Conservation (phyloP, 2,888 invertebrate genomes). For the Drosophila helvetica region DNA sequence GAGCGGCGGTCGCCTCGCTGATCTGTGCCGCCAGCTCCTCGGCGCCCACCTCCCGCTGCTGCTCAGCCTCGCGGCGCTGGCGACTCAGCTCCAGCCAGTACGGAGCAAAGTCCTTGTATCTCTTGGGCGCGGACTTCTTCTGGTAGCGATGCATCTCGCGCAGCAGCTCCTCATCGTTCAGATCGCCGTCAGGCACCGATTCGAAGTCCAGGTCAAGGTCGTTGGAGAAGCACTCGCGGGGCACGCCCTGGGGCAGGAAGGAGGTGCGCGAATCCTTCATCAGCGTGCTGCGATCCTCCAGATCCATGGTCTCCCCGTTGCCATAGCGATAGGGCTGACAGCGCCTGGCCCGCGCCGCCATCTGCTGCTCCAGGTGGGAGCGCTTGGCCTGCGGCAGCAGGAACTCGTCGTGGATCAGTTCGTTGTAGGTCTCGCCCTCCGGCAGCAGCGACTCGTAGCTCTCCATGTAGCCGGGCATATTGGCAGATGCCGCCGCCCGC, state of each 20-base stretch:
- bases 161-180: conserved; percentile 5
- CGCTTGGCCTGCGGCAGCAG: conserved; percentile 48
- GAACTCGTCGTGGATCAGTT: conserved; percentile 64
- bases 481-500: conserved; percentile 22
- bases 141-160: conserved; percentile 18
- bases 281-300: conserved; percentile 86
- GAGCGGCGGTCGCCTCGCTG: conserved; percentile 48
- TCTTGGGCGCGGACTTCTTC: conserved; percentile 36
- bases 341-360: conserved; percentile 67
- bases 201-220: conserved; percentile 20
- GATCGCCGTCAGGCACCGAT: conserved; percentile 14
- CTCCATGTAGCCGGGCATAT: conserved; percentile 46
- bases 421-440: conserved; percentile 58
- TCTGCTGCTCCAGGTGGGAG: conserved; percentile 38
- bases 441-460: conserved; percentile 65
- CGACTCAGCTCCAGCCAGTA: conserved; percentile 42
- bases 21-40: conserved; percentile 25
- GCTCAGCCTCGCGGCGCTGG: conserved; percentile 57
- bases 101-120: conserved; percentile 38
- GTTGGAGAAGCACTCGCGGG: conserved; percentile 80
- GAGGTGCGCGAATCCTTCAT: conserved; percentile 87
- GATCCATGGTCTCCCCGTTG: conserved; percentile 81
- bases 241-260: conserved; percentile 85
- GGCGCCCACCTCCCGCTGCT: conserved; percentile 10
- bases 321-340: conserved; percentile 80